phyloP scores from a whole-genome alignment of 2,113 vertebrate genomes.

The Gymnocephalus cernua region DNA sequence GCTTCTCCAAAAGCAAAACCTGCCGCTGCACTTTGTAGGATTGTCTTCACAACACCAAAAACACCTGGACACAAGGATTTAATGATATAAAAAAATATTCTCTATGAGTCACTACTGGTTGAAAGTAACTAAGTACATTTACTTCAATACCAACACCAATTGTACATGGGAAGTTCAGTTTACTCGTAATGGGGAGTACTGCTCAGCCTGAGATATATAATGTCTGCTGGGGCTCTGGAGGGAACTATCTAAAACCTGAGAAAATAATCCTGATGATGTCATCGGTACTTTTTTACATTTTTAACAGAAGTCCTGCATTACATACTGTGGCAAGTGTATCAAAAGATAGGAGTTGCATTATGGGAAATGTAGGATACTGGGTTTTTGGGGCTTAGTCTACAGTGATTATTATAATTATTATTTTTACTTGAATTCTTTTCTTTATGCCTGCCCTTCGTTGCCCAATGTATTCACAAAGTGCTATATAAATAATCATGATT shows the following conservation, averaged over 20 bases:
- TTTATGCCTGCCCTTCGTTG: background rate
- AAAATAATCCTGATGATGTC: background rate
- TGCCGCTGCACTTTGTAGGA: conserved; percentile 49
- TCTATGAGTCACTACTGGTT: background rate
- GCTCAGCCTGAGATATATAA: too few species aligned
- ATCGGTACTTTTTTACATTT: background rate
- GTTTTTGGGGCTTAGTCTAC: background rate
- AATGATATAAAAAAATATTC: background rate
- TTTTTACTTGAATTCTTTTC: background rate
- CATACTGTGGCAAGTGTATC: background rate
- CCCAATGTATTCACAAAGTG: too few species aligned
- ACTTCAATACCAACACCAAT: background rate
- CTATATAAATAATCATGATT: background rate
- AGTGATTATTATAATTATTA: background rate
- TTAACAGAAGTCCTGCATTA: background rate
- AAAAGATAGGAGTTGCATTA: background rate
- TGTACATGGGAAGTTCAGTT: background rate
- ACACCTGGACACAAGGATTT: conserved; percentile 34
- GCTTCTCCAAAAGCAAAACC: conserved; percentile 71
- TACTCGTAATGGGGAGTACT: background rate
- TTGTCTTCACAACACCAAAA: background rate
- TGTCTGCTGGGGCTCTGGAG: too few species aligned
- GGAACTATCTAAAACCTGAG: background rate
- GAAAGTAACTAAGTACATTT: background rate
- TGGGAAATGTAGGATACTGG: background rate